Evolutionary conservation across 2,113 vertebrate species (phyloP).

Genomic region (Oryzias woworae): DNA sequence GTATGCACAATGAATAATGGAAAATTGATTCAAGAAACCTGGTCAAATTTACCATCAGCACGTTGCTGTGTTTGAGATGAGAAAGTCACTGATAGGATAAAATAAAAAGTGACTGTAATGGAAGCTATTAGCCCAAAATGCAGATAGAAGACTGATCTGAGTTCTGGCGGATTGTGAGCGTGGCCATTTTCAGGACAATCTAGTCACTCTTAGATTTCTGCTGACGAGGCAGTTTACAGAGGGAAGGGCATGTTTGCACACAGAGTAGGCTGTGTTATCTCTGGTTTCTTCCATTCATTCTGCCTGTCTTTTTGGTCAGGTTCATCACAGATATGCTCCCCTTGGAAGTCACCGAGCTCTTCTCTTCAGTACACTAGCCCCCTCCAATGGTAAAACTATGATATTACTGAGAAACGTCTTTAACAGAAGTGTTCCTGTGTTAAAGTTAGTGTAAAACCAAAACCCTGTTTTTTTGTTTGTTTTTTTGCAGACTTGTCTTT

Average conservation of each 20-base stretch:
- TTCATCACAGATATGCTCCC: slow-evolving; percentile 16
- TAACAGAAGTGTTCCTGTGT: too few relatives aligned
- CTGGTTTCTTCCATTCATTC: neutral
- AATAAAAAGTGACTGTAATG: neutral
- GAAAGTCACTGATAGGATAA: too few relatives aligned
- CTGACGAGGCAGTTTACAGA: slow-evolving; percentile 25
- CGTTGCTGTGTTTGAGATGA: too few relatives aligned
- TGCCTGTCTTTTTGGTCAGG: slow-evolving; percentile 19
- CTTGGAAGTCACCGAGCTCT: slow-evolving; percentile 22
- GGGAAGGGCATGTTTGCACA: slow-evolving; percentile 5
- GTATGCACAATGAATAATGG: too few relatives aligned
- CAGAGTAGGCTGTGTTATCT: neutral
- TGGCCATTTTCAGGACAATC: slow-evolving; percentile 5
- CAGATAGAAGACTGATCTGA: slow-evolving; percentile 7
- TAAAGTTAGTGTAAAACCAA: too few relatives aligned
- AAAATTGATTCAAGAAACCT: too few relatives aligned
- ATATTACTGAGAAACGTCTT: slow-evolving; percentile 7
- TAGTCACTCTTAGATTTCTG: slow-evolving; percentile 14
- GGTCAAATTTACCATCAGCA: too few relatives aligned
- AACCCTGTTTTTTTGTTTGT: neutral
- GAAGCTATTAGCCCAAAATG: slow-evolving; percentile 10
- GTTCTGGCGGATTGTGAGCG: neutral
- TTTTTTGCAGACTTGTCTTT: slow-evolving; percentile 77
- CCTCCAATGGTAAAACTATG: slow-evolving; percentile 67
- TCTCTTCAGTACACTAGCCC: slow-evolving; percentile 62